Base-by-base conservation (phyloP, 1,140 invertebrate species). In the Pseudoatta argentina region DNA sequence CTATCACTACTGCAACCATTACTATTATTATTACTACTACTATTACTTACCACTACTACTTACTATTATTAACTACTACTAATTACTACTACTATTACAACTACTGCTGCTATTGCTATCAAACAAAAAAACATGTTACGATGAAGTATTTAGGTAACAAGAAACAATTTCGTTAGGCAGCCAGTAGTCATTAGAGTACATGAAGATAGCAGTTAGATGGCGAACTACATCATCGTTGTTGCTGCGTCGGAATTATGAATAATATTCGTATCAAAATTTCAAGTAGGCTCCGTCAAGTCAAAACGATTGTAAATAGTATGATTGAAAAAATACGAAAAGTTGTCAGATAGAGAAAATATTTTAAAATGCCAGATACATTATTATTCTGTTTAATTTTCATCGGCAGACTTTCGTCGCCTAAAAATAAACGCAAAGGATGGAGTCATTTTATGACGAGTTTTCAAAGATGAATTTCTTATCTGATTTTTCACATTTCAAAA, bases 81-180 rank as follows among this genome's bases (percentile, higher is more conserved):
- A 86, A 59, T 57, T 69, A 44, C 57, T 87, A 88, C 34, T 72
- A 81, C 57, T 89, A 89, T 71, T 86, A 89, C 76, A 85, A 63
- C 76, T 88, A 71, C 69, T 51, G 59, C 76, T 81, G 48, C 51
- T 79, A 87, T 87, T 78, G 64, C 30, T 72, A 85, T 76, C 69
- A 69, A 72, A 81, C 24, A 87, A 88, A 86, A 77, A 77, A 81
- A 90, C 85, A 79, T 79, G 72, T 16, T 88, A 89, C 78, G 69
- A 63, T 85, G 81, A 88, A 90, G 81, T 92, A 91, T 89, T 90
- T 92, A 92, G 86, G 91, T 76, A 81, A 71, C 66, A 69, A 87
- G 57, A 73, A 61, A 89, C 90, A 93, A 93, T 73, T 94, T 88
- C 91, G 91, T 86, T 94, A 94, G 90, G 89, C 91, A 89, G 92